phyloP scores from a whole-genome alignment of 2,113 vertebrate genomes.

The Cololabis saira region DNA sequence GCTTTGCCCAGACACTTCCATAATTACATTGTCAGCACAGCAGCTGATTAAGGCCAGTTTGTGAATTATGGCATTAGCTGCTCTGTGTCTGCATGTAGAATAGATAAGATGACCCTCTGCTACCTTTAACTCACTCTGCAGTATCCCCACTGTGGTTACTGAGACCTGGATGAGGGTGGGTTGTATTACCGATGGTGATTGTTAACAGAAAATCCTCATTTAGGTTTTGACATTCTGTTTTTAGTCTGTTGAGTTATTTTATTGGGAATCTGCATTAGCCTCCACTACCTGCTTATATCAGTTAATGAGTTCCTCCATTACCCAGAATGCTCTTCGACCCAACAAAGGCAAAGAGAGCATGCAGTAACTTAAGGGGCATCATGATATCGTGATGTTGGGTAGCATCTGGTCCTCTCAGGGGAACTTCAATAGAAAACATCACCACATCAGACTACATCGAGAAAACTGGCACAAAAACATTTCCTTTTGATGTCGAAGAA shows the following conservation, averaged over 20 bases:
- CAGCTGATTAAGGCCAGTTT: conserved; percentile 74
- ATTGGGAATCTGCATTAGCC: neutral
- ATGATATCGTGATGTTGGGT: no score
- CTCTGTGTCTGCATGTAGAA: conserved; percentile 67
- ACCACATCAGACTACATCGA: no score
- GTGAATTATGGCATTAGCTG: conserved; percentile 75
- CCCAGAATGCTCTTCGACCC: no score
- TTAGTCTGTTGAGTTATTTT: neutral
- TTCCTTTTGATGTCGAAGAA: no score
- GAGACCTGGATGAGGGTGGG: conserved; percentile 2
- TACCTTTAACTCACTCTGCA: conserved; percentile 28
- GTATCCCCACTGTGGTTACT: neutral
- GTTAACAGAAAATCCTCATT: conserved; percentile 4
- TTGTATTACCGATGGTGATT: neutral
- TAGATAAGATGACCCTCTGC: conserved; percentile 52
- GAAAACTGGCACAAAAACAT: no score
- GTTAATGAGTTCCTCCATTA: no score
- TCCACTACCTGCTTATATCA: no score
- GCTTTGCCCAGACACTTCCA: conserved; percentile 76
- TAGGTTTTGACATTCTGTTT: neutral
- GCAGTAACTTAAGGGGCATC: no score
- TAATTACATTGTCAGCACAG: conserved; percentile 82
- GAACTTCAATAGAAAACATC: no score
- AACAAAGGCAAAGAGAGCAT: no score
- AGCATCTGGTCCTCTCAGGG: no score